Conservation (phyloP, 2,113 vertebrate genomes). For the Lepisosteus osseus region DNA sequence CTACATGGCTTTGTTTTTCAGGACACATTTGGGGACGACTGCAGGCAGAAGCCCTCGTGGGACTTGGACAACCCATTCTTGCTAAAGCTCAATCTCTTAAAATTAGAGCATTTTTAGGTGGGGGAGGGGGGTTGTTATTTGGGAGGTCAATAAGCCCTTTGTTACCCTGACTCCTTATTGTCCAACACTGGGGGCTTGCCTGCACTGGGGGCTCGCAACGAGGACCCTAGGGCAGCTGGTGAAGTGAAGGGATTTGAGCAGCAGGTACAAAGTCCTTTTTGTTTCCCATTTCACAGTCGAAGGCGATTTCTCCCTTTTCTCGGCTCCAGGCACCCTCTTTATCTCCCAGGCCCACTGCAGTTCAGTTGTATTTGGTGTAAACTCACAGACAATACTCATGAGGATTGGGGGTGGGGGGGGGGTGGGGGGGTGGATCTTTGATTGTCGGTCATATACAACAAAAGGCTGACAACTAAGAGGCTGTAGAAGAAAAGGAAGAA, state of each 20-base stretch:
- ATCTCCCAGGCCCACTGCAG: constrained; percentile 26
- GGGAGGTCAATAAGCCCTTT: constrained; percentile 18
- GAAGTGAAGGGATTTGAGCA: constrained; percentile 2
- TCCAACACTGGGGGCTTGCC: neutral
- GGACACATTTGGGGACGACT: no score
- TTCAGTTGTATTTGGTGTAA: constrained; percentile 28
- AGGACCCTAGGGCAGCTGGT: neutral
- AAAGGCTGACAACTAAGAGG: constrained; percentile 1
- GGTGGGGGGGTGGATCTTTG: constrained; percentile 15
- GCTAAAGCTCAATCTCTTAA: neutral
- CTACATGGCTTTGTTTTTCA: no score
- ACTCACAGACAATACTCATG: constrained; percentile 30
- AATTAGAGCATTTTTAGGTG: neutral
- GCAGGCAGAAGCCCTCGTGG: no score
- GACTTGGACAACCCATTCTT: no score
- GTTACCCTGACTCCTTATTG: constrained; percentile 15
- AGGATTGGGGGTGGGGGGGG: constrained; percentile 10
- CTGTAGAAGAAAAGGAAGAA: neutral
- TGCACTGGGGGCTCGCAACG: constrained; percentile 7
- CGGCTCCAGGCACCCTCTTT: constrained; percentile 5
- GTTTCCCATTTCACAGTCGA: constrained; percentile 14
- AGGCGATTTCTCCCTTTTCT: constrained; percentile 10
- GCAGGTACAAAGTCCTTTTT: constrained; percentile 29
- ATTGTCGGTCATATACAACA: constrained; percentile 15
- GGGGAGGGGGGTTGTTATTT: neutral